These are phyloP conservation scores for Alligator mississippiensis DNA, from an alignment of 2,113 vertebrate species.

Conservation along the genomic window DNA sequence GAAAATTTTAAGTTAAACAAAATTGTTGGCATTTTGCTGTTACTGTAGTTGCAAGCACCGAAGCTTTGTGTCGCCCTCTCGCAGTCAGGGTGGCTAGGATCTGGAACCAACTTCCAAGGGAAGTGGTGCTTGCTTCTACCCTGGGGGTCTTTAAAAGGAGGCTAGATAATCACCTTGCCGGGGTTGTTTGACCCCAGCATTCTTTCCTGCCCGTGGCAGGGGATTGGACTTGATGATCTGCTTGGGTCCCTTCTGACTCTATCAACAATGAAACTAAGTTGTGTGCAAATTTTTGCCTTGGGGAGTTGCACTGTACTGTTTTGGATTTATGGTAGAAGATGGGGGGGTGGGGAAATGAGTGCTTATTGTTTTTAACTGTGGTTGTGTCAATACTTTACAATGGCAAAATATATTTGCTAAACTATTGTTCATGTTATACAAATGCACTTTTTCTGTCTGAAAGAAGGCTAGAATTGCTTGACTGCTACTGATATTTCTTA, in stretches of 20 bases:
- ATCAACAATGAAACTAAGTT: not conserved
- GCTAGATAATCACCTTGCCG: too few relatives aligned
- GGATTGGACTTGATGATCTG: too few relatives aligned
- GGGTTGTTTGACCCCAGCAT: too few relatives aligned
- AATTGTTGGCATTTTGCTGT: not conserved
- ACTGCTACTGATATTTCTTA: not conserved
- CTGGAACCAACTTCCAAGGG: too few relatives aligned
- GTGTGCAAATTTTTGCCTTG: not conserved
- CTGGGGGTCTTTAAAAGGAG: too few relatives aligned
- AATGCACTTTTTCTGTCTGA: not conserved
- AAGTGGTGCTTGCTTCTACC: too few relatives aligned
- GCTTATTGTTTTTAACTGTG: too few relatives aligned
- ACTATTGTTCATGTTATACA: not conserved
- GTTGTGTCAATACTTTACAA: not conserved
- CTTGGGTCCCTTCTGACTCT: too few relatives aligned
- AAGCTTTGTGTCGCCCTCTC: not conserved
- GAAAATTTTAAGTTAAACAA: not conserved
- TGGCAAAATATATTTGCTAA: not conserved
- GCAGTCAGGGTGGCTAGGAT: too few relatives aligned
- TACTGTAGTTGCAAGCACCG: not conserved
- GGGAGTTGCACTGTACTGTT: not conserved
- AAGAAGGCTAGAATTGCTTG: not conserved
- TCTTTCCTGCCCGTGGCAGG: too few relatives aligned
- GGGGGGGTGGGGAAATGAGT: too few relatives aligned
- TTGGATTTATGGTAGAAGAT: not conserved